A percentile compares a stretch with the other conserved stretches of the same genome.
phyloP scores from a whole-genome alignment of 2,888 invertebrate genomes.

The Cataglyphis rosenhaueri region DNA sequence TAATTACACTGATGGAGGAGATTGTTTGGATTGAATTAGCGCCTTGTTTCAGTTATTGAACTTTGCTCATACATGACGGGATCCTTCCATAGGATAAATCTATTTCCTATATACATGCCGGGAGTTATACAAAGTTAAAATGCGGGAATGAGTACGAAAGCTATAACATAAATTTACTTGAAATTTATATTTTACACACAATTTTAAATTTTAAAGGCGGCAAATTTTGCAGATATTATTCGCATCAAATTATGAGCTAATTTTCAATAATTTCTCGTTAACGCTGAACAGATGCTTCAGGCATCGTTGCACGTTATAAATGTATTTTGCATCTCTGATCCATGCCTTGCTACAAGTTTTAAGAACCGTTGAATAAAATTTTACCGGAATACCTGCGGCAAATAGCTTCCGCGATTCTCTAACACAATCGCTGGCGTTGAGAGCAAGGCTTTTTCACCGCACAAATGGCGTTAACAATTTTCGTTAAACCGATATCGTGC shows the following conservation, averaged over 20 bases:
- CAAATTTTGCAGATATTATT: background rate
- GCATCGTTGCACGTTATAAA: background rate
- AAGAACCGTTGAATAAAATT: constrained; percentile 22
- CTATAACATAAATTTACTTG: background rate
- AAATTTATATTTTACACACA: background rate
- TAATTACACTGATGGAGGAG: constrained; percentile 7
- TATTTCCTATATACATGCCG: background rate
- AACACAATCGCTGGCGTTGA: background rate
- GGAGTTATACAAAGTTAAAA: background rate
- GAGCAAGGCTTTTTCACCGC: constrained; percentile 8
- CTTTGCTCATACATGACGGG: background rate
- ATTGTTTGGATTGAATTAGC: background rate
- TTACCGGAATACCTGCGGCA: constrained; percentile 30
- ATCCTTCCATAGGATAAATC: background rate
- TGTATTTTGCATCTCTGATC: constrained; percentile 1
- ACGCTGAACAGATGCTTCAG: background rate
- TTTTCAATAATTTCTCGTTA: constrained; percentile 2
- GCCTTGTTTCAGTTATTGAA: constrained; percentile 10
- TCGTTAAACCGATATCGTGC: constrained; percentile 37
- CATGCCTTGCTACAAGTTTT: background rate
- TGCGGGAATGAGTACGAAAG: background rate
- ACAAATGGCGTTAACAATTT: constrained; percentile 50
- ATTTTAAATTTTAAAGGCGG: background rate
- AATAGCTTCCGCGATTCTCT: constrained; percentile 29
- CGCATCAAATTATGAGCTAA: background rate